Evolutionary conservation across 2,113 vertebrate species (phyloP).

Genomic region (Cairina moschata): DNA sequence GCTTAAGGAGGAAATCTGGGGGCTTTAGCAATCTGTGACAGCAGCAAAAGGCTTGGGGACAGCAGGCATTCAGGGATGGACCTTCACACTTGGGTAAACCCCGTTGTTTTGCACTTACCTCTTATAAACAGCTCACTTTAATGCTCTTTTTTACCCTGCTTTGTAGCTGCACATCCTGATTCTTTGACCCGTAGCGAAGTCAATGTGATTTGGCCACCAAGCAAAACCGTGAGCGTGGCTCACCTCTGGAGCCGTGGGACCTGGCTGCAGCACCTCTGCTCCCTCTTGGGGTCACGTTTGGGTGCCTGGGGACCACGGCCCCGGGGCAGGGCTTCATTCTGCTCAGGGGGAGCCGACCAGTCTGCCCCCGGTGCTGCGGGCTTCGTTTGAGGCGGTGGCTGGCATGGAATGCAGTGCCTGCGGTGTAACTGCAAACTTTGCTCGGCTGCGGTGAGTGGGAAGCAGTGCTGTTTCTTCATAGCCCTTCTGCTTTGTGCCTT

Average conservation of each 20-base stretch:
- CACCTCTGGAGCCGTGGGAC: no score
- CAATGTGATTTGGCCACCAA: background rate
- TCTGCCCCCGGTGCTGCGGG: accelerated
- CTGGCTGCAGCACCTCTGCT: no score
- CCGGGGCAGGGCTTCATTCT: no score
- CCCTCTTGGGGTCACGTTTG: no score
- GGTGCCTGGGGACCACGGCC: background rate
- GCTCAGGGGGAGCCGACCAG: no score
- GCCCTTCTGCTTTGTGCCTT: accelerated
- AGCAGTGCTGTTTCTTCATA: background rate
- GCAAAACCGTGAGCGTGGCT: background rate
- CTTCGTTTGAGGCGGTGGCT: background rate
- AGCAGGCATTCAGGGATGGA: background rate
- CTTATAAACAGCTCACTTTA: background rate
- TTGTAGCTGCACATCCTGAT: background rate
- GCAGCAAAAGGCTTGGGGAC: background rate
- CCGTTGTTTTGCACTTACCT: background rate
- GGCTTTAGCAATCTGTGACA: background rate
- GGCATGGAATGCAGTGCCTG: background rate
- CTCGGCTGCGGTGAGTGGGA: background rate
- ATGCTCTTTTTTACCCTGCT: background rate
- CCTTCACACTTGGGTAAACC: background rate
- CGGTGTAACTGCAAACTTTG: background rate
- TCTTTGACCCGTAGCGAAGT: background rate
- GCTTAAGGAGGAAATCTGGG: background rate